Evolutionary conservation across 1,140 invertebrate genomes (phyloP).

Genomic region (Magallana ariakensis): DNA sequence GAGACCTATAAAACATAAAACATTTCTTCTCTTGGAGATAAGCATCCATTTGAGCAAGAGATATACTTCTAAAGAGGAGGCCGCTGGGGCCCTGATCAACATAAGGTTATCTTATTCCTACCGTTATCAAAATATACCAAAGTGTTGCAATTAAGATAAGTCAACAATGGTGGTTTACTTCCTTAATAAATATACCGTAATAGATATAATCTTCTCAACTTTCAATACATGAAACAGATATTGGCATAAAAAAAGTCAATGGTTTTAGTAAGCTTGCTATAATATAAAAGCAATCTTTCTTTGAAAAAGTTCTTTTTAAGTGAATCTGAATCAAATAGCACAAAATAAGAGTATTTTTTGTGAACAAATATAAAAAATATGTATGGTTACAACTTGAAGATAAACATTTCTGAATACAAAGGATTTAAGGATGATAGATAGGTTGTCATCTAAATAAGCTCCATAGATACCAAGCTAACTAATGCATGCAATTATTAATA

Average conservation of each 20-base stretch:
- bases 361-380: no score
- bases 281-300: no score
- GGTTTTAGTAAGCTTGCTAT: no score
- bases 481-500: not conserved
- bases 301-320: no score
- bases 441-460: not conserved
- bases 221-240: not conserved
- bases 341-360: no score
- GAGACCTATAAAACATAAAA: not conserved
- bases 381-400: not conserved
- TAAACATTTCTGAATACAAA: not conserved
- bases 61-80: not conserved
- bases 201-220: not conserved
- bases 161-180: slow-evolving; percentile 30
- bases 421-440: not conserved
- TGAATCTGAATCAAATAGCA: no score
- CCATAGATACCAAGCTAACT: slow-evolving; percentile 8
- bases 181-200: not conserved
- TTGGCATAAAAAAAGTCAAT: no score
- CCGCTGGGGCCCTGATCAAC: not conserved
- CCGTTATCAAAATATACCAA: slow-evolving; percentile 11
- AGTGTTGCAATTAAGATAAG: slow-evolving; percentile 21
- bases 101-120: slow-evolving; percentile 16
- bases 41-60: not conserved
- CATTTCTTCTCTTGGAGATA: not conserved